phyloP scores from a whole-genome alignment of 1,140 invertebrate genomes.

The Olivierus martensii region DNA sequence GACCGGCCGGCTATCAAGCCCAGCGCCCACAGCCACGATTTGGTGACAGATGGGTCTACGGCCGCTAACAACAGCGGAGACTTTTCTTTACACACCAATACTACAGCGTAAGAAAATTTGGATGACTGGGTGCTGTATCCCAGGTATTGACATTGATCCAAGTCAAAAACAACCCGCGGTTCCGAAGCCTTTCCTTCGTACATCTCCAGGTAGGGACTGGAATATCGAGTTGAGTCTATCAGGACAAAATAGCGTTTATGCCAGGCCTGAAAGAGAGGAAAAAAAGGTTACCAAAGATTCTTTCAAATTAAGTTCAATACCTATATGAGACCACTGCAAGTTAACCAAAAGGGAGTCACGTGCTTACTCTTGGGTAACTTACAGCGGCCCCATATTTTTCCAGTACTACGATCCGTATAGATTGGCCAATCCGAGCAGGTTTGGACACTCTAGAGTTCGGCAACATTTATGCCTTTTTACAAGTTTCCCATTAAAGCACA shows the following conservation, averaged over 20 bases:
- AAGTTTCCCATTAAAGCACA: no score
- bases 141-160: conserved; percentile 18
- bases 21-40: conserved; percentile 21
- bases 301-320: no score
- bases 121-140: conserved; percentile 19
- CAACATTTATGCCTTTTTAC: no score
- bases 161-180: conserved; percentile 10
- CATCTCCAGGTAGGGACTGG: conserved; percentile 18
- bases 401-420: no score
- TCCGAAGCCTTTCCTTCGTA: conserved; percentile 8
- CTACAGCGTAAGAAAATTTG: conserved; percentile 17
- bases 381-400: no score
- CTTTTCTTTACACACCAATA: conserved; percentile 18
- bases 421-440: no score
- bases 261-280: conserved; percentile 16
- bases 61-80: conserved; percentile 20
- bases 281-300: no score
- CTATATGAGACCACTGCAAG: no score
- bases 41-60: conserved; percentile 16
- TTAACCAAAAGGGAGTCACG: no score
- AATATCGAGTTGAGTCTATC: conserved; percentile 15
- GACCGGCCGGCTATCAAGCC: conserved; percentile 16
- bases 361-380: no score
- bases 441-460: no score
- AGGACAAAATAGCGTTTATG: conserved; percentile 20